phyloP scores from a whole-genome alignment of 2,888 invertebrate species.

The Icerya purchasi region DNA sequence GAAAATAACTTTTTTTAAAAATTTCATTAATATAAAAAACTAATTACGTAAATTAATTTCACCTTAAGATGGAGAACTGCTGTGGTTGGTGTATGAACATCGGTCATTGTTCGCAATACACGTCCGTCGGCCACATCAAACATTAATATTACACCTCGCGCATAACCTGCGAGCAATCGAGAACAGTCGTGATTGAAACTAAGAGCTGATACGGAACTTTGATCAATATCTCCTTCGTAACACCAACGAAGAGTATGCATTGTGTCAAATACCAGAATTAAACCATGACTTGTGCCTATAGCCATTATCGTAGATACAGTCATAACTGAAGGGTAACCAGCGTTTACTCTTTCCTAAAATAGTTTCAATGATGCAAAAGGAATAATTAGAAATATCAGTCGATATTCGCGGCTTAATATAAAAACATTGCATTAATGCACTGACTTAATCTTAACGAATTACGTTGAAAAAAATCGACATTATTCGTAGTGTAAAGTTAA shows the following conservation, averaged over 20 bases:
- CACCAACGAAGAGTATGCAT: constrained; percentile 81
- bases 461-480: not conserved
- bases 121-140: constrained; percentile 62
- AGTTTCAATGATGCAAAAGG: not conserved
- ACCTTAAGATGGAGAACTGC: constrained; percentile 55
- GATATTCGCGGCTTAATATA: no score
- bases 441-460: no score
- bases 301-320: constrained; percentile 59
- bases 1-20: no score
- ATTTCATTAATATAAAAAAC: no score
- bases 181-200: constrained; percentile 64
- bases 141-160: constrained; percentile 73
- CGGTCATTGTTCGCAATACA: constrained; percentile 46
- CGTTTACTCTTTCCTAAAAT: constrained; percentile 61
- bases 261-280: constrained; percentile 63
- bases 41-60: no score
- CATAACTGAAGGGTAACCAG: constrained; percentile 69
- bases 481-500: not conserved
- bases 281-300: constrained; percentile 87
- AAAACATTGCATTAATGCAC: no score
- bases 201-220: constrained; percentile 52
- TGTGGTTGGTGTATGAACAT: constrained; percentile 63
- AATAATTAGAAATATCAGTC: no score
- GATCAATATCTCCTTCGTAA: constrained; percentile 42
- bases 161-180: constrained; percentile 54